These are phyloP conservation scores for Aspiorhynchus laticeps DNA, from an alignment of 2,113 vertebrate genomes.

Conservation along the genomic window DNA sequence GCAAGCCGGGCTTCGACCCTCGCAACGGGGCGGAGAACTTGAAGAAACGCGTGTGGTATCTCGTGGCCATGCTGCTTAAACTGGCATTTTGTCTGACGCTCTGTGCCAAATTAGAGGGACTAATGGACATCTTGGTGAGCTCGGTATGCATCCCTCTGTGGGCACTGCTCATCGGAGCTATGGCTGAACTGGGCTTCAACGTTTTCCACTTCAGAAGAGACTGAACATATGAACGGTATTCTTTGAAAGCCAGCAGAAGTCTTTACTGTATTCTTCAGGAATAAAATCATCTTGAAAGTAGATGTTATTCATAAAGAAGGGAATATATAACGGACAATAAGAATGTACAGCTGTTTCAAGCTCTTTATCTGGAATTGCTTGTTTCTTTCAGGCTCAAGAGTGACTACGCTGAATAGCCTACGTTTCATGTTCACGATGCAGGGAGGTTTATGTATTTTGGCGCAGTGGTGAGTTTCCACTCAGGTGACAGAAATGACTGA, in stretches of 20 bases:
- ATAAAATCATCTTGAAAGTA: conserved; percentile 27
- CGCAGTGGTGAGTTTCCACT: conserved; percentile 27
- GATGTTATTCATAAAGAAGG: conserved; percentile 1
- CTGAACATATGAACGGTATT: conserved; percentile 64
- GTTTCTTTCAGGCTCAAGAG: not conserved
- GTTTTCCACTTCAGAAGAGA: conserved; percentile 89
- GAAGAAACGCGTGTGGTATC: conserved; percentile 90
- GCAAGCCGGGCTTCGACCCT: conserved; percentile 90
- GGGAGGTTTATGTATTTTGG: not conserved
- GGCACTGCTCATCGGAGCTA: conserved; percentile 86
- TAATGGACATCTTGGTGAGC: conserved; percentile 79
- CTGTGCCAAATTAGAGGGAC: conserved; percentile 85
- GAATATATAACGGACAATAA: conserved; percentile 2
- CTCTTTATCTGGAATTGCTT: conserved; percentile 30
- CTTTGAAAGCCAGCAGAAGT: not conserved
- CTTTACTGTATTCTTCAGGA: conserved; percentile 19
- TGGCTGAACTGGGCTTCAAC: conserved; percentile 89
- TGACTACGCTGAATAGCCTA: conserved; percentile 3
- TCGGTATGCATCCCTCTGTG: conserved; percentile 93
- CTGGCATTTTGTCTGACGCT: conserved; percentile 90
- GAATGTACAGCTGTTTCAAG: conserved; percentile 14
- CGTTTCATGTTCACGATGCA: conserved; percentile 1
- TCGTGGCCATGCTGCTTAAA: conserved; percentile 90
- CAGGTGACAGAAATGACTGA: conserved; percentile 35
- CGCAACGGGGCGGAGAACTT: conserved; percentile 88